phyloP scores from a whole-genome alignment of 2,888 invertebrate species.

The Conops quadrifasciatus region DNA sequence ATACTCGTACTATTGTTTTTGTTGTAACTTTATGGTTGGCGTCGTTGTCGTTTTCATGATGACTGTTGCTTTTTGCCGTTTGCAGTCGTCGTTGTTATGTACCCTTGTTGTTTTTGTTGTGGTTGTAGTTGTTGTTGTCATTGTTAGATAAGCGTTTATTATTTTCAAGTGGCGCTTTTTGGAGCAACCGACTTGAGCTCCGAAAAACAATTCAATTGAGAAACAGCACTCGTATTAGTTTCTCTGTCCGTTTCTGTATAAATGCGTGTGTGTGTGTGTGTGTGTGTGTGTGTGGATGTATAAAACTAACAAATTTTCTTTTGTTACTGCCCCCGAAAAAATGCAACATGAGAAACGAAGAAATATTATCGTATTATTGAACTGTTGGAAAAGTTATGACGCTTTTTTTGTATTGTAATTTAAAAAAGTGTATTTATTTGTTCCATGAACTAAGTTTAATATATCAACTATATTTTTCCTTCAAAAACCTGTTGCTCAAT shows the following conservation, averaged over 20 bases:
- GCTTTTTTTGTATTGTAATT: too few relatives aligned
- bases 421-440: too few relatives aligned
- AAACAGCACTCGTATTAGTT: background rate
- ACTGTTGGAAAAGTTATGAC: too few relatives aligned
- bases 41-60: too few relatives aligned
- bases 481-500: too few relatives aligned
- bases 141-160: slow-evolving; percentile 29
- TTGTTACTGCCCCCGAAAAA: background rate
- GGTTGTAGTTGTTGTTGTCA: slow-evolving; percentile 6
- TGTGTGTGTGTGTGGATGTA: slow-evolving; percentile 17
- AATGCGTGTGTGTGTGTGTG: background rate
- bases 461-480: too few relatives aligned
- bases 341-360: slow-evolving; percentile 38
- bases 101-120: background rate
- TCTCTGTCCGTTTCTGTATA: background rate
- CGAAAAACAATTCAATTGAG: slow-evolving; percentile 6
- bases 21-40: too few relatives aligned
- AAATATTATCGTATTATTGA: too few relatives aligned
- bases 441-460: too few relatives aligned
- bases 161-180: slow-evolving; percentile 16
- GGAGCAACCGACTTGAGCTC: slow-evolving; percentile 20
- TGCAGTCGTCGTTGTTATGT: background rate
- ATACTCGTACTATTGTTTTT: too few relatives aligned
- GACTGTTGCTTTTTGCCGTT: too few relatives aligned
- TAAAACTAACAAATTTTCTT: slow-evolving; percentile 7